A percentile compares a stretch with the other conserved stretches of the same genome.
Conservation (phyloP, 2,797 vertebrate genomes). For the Periophthalmus magnuspinnatus region DNA sequence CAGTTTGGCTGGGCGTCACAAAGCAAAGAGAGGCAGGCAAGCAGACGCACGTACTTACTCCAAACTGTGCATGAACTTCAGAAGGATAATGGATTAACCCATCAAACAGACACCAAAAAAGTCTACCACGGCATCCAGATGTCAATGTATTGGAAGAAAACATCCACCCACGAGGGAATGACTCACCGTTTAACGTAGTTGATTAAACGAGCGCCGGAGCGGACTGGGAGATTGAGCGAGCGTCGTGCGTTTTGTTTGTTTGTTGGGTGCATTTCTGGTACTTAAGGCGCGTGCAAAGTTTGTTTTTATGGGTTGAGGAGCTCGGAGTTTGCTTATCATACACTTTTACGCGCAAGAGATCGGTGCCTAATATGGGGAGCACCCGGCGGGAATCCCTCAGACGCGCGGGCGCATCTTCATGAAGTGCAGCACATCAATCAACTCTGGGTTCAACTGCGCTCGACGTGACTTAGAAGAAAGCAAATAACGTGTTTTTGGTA, state of each 20-base stretch:
- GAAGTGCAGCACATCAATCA: conserved; percentile 41
- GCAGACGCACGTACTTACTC: conserved; percentile 11
- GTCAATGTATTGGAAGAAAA: conserved; percentile 64
- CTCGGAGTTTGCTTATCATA: conserved; percentile 42
- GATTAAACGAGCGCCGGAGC: conserved; percentile 70
- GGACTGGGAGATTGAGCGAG: conserved; percentile 47
- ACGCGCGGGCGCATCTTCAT: conserved; percentile 65
- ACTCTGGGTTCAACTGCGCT: neutral
- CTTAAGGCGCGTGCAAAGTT: conserved; percentile 50
- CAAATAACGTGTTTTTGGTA: neutral
- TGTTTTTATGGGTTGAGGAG: conserved; percentile 55
- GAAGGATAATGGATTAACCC: conserved; percentile 64
- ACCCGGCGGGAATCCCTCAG: conserved; percentile 44
- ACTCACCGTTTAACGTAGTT: conserved; percentile 63
- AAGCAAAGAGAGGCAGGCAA: neutral
- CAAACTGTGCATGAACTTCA: conserved; percentile 60
- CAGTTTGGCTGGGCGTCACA: conserved; percentile 51
- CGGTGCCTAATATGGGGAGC: conserved; percentile 57
- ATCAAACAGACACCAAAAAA: conserved; percentile 42
- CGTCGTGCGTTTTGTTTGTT: conserved; percentile 12
- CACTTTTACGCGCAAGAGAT: conserved; percentile 42
- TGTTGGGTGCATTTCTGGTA: conserved; percentile 46
- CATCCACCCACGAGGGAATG: conserved; percentile 59
- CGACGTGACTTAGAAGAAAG: neutral
- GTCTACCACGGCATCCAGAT: conserved; percentile 62